Conservation (phyloP, 92 coral and sea anemone species). For the Plumapathes pennacea region DNA sequence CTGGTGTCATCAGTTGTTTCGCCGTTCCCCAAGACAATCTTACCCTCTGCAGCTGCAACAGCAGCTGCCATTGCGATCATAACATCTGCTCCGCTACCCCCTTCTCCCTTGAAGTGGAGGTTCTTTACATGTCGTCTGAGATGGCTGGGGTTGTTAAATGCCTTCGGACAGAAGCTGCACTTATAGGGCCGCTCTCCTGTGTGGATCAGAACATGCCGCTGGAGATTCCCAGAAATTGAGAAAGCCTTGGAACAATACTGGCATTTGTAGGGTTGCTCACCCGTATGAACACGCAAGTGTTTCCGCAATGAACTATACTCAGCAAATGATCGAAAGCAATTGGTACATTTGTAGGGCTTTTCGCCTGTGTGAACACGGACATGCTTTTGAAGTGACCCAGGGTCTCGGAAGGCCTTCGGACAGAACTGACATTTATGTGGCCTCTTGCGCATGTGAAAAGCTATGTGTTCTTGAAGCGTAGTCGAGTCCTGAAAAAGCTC, state of each 20-base stretch:
- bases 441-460: conserved; percentile 76
- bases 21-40: too few species aligned
- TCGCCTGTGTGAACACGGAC: conserved; percentile 97
- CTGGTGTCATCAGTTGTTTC: too few species aligned
- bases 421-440: conserved; percentile 93
- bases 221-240: conserved; percentile 96
- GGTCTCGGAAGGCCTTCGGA: conserved; percentile 97
- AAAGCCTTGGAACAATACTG: conserved; percentile 86
- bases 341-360: conserved; percentile 83
- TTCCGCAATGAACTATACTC: conserved; percentile 97
- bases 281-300: conserved; percentile 94
- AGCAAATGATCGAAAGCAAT: conserved; percentile 82
- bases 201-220: conserved; percentile 91
- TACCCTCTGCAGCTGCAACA: too few species aligned
- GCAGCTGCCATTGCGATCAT: too few species aligned
- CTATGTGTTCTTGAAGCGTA: conserved; percentile 75
- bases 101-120: conserved; percentile 79
- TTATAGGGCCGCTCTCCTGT: conserved; percentile 97
- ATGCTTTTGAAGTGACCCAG: conserved; percentile 97
- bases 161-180: conserved; percentile 90
- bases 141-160: conserved; percentile 96
- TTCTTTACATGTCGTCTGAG: conserved; percentile 91
- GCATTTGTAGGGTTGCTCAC: conserved; percentile 95
- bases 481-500: conserved; percentile 56
- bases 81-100: conserved; percentile 24